Conservation (phyloP, 2,113 vertebrate species). For the Caracal caracal region DNA sequence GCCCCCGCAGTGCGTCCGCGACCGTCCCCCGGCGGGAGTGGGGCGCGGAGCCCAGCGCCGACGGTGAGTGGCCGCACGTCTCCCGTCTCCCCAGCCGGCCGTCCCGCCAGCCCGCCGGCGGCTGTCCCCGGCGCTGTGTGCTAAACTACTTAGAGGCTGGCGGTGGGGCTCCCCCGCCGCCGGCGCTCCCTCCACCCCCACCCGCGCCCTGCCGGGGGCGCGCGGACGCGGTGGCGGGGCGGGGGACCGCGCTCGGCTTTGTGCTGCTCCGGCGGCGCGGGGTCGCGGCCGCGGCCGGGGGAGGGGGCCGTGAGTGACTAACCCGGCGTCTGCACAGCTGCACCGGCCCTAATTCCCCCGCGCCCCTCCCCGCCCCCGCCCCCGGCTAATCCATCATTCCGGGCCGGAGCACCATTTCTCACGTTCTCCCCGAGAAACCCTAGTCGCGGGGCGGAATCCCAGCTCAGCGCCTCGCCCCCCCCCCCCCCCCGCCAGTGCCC, state of each 20-base stretch:
- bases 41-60: conserved; percentile 14
- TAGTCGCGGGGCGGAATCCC: conserved; percentile 31
- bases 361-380: conserved; percentile 53
- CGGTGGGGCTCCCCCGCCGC: background rate
- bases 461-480: conserved; percentile 6
- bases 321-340: conserved; percentile 55
- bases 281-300: conserved; percentile 46
- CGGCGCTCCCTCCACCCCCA: background rate
- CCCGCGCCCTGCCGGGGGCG: conserved; percentile 67
- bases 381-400: conserved; percentile 66
- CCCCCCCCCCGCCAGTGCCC: conserved; percentile 9
- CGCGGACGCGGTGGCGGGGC: conserved; percentile 36
- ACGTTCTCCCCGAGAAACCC: conserved; percentile 71
- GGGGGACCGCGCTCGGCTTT: conserved; percentile 57
- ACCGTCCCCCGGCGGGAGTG: background rate
- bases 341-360: background rate
- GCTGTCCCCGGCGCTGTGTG: background rate
- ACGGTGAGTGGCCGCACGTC: conserved; percentile 70
- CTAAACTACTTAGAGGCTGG: background rate
- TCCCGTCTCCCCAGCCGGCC: background rate
- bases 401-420: conserved; percentile 70
- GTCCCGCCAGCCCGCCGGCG: background rate
- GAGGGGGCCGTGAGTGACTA: background rate
- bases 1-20: background rate
- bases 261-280: conserved; percentile 13